A percentile compares a stretch with the other conserved stretches of the same genome.
phyloP scores from a whole-genome alignment of 37 sponge, comb jelly and placozoan species.

The Dysidea cf. avara region DNA sequence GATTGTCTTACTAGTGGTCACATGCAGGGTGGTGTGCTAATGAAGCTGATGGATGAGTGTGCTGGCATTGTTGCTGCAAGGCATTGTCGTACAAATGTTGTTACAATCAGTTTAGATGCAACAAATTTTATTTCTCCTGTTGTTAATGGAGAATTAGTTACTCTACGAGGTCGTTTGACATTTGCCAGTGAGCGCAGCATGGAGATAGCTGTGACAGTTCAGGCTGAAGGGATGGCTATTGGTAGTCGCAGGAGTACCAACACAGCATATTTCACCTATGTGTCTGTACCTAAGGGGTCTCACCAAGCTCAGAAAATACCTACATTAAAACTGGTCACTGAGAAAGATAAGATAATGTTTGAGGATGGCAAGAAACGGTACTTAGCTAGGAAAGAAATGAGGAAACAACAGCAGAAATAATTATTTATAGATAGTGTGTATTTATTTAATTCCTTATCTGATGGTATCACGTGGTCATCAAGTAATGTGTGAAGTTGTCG shows the following conservation, averaged over 20 bases:
- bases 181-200: conserved; percentile 48
- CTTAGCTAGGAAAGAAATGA: conserved; percentile 27
- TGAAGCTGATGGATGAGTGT: conserved; percentile 69
- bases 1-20: conserved; percentile 26
- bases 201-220: conserved; percentile 40
- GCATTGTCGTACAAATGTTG: conserved; percentile 32
- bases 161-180: conserved; percentile 34
- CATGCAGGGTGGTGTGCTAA: conserved; percentile 46
- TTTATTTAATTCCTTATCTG: too few species aligned
- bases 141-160: conserved; percentile 34
- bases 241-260: conserved; percentile 21
- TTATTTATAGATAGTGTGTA: too few species aligned
- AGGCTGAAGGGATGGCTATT: conserved; percentile 30
- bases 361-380: conserved; percentile 30
- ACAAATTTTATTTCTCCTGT: conserved; percentile 52
- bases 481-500: too few species aligned
- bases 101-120: conserved; percentile 61
- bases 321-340: conserved; percentile 14
- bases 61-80: conserved; percentile 45
- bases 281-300: conserved; percentile 21
- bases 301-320: conserved; percentile 12
- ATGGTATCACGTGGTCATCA: too few species aligned
- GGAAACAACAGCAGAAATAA: conserved; percentile 9
- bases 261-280: conserved; percentile 57
- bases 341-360: conserved; percentile 19